Base-by-base conservation (phyloP, 2,888 invertebrate genomes). In the Patella ulyssiponensis region DNA sequence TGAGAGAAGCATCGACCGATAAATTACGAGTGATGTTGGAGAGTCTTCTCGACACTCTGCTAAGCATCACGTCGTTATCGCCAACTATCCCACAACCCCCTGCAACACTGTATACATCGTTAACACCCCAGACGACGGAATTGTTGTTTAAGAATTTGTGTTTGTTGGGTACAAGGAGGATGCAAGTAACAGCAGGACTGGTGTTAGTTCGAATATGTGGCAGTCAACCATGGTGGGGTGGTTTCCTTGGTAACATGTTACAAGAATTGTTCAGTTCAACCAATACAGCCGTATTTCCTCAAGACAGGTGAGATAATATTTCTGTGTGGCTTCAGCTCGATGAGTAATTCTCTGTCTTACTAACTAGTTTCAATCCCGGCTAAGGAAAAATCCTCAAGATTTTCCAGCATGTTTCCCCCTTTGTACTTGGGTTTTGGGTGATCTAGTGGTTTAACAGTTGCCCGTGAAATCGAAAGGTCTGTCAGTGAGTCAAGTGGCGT, bases 211-310 rank as follows among this genome's bases (percentile, higher is more conserved):
- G 96, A 74, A 94, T 95, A 90, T 95, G 95, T 88, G 95, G 95
- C 74, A 93, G 94, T 77, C 95, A 95, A 89, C 93, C 93, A 14
- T 98, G 97, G 96, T 98, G 98, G 97, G 97, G 97, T 69, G 94
- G 95, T 83, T 96, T 96, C 88, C 93, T 98, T n/a, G 96, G 96
- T 0, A 95, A 95, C 87, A 95, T 95, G 51, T 94, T 98, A 77
- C 94, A 95, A 33, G 93, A 94, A 81, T 94, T 96, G 87, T 97
- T 96, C 91, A 95, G 95, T 0, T 95, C 95, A 0, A 94, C 95
- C 71, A 95, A 96, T 85, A 95, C 95, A 51, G 94, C 94, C 84
- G 95, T 96, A 73, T 95, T 96, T 83, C 96, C 97, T 17, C 95
- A 97, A 87, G 97, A 97, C 92, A 95, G 97, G 96, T 96, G 78